Base-by-base conservation (phyloP, 2,113 vertebrate species). In the Budorcas taxicolor region DNA sequence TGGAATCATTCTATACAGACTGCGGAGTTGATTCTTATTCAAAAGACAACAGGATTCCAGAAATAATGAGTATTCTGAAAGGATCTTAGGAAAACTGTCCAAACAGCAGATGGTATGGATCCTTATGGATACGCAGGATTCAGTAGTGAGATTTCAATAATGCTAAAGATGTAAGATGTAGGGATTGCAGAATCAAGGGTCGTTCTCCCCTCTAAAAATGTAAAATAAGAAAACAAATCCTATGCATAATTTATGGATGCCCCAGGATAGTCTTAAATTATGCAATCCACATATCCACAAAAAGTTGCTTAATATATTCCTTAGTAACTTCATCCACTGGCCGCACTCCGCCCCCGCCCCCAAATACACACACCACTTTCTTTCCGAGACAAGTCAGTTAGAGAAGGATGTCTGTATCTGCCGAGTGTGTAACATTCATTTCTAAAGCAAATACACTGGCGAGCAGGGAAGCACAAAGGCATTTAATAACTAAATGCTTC, bases 221-320 rank as follows among this genome's bases (percentile, higher is more conserved):
- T 98, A 96, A 97, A 98, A 95, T 90, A 98, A 97, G 98, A 98
- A 98, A 99, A 98, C 97, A 99, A 99, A 98, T 98, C 97, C 93
- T 97, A 98, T 98, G 98, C 98, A 98, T 99, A 98, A 98, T 99
- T 99, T 98, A 98, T 98, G 96, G 96, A 92, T 98, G 98, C 98
- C 98, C 97, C 98, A 98, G 98, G 98, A 98, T 93, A 98, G 97
- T 96, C 96, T 98, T 99, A 98, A 99, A 99, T 99, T 98, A 99
- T 99, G 98, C 98, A 99, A 97, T 80, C 91, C 95, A 78, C 53
- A 98, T 96, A 98, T 89, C 97, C 91, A 94, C 83, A 97, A 98
- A 98, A 98, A 98, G 96, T 98, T 97, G 92, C 97, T 98, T 98
- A 98, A 98, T 98, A 92, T 97, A 98, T 97, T 98, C 97, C 91